Conservation (phyloP, 2,888 invertebrate genomes). For the Amblyjoppa fuscipennis region DNA sequence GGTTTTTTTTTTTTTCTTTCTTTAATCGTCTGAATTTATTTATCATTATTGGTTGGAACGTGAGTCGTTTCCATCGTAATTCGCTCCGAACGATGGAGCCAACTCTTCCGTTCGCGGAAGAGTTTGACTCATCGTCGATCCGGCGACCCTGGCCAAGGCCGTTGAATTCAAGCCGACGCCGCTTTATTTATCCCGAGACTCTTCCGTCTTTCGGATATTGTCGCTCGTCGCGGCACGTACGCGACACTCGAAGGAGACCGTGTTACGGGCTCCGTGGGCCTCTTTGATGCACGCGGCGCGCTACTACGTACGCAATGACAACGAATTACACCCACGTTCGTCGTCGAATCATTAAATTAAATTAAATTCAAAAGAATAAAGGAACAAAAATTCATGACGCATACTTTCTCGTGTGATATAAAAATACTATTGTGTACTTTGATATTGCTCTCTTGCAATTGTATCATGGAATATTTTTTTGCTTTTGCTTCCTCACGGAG, state of each 20-base stretch:
- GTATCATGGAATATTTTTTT: neutral
- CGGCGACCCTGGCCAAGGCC: conserved; percentile 20
- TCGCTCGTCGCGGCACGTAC: conserved; percentile 12
- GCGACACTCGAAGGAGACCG: conserved; percentile 1
- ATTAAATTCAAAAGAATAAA: too few relatives aligned
- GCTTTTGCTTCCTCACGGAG: too few relatives aligned
- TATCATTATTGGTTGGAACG: neutral
- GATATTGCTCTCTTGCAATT: neutral
- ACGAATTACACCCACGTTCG: neutral
- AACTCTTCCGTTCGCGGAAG: neutral
- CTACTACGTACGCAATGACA: neutral
- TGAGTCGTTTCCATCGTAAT: neutral
- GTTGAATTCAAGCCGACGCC: neutral
- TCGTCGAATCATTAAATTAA: neutral
- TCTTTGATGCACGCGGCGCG: neutral
- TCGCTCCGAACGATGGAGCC: neutral
- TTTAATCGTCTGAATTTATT: neutral
- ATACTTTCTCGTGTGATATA: too few relatives aligned
- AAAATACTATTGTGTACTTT: too few relatives aligned
- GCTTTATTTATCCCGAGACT: conserved; percentile 1
- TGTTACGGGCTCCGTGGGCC: neutral
- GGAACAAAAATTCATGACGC: too few relatives aligned
- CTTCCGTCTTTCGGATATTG: conserved; percentile 4
- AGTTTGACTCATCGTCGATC: conserved; percentile 18
- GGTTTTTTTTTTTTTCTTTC: too few relatives aligned